Conservation (phyloP, 2,113 vertebrate species). For the Diadophis punctatus region DNA sequence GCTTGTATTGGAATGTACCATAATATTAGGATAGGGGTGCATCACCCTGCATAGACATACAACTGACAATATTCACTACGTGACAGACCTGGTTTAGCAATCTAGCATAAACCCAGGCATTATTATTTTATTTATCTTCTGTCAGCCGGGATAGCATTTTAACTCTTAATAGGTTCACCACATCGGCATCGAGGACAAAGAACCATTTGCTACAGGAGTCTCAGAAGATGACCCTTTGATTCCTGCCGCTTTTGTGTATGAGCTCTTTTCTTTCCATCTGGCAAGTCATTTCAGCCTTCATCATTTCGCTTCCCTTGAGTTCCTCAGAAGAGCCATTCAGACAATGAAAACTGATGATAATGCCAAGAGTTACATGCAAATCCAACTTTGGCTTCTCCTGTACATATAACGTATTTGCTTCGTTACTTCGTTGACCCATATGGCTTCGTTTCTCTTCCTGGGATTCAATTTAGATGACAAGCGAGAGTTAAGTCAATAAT, state of each 20-base stretch:
- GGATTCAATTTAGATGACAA: background rate
- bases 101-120: background rate
- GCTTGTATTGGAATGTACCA: no score
- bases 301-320: background rate
- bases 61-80: no score
- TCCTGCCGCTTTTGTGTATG: background rate
- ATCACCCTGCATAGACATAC: no score
- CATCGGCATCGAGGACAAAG: background rate
- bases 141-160: background rate
- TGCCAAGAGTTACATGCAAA: background rate
- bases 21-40: no score
- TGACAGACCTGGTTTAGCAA: no score
- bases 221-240: background rate
- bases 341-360: background rate
- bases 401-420: background rate
- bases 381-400: background rate
- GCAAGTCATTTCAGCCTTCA: background rate
- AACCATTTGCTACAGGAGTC: background rate
- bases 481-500: background rate
- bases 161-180: background rate
- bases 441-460: background rate
- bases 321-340: background rate
- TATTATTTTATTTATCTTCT: background rate
- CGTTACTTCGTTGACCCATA: background rate
- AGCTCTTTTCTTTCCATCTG: background rate